phyloP scores from a whole-genome alignment of 2,113 vertebrate genomes.

The Sprattus sprattus region DNA sequence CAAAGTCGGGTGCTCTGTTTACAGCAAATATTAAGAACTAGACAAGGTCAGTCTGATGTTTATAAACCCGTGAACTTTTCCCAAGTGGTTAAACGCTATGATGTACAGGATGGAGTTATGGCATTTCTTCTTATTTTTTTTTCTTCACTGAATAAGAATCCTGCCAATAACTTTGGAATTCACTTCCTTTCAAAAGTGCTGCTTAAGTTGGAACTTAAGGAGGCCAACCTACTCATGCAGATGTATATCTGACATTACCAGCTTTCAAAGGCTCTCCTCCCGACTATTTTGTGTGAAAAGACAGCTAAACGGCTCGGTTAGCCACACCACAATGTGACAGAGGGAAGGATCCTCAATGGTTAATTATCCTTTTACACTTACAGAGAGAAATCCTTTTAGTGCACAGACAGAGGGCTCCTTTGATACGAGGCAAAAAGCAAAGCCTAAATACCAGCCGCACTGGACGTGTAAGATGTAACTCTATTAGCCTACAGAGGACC shows the following conservation, averaged over 20 bases:
- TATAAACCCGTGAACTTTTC: not conserved
- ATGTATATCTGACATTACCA: slow-evolving; percentile 58
- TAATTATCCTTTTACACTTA: slow-evolving; percentile 61
- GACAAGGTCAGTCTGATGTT: slow-evolving; percentile 13
- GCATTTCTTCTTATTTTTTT: not conserved
- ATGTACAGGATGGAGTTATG: not conserved
- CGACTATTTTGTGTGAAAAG: slow-evolving; percentile 50
- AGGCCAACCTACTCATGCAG: slow-evolving; percentile 36
- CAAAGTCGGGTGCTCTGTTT: not conserved
- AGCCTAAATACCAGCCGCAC: slow-evolving; percentile 49
- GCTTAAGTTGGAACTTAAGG: slow-evolving; percentile 31
- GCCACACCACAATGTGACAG: slow-evolving; percentile 36
- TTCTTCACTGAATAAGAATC: slow-evolving; percentile 13
- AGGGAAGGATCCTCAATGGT: slow-evolving; percentile 39
- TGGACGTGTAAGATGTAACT: slow-evolving; percentile 56
- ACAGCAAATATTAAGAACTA: slow-evolving; percentile 3
- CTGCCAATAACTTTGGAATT: not conserved
- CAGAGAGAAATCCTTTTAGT: slow-evolving; percentile 57
- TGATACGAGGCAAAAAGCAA: slow-evolving; percentile 41
- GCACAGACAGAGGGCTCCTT: slow-evolving; percentile 52
- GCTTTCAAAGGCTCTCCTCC: slow-evolving; percentile 48
- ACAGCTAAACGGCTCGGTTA: slow-evolving; percentile 35
- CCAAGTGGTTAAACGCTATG: not conserved
- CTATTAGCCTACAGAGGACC: slow-evolving; percentile 52
- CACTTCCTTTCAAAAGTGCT: slow-evolving; percentile 32